phyloP scores from a whole-genome alignment of 2,113 vertebrate genomes.

The Alosa alosa region DNA sequence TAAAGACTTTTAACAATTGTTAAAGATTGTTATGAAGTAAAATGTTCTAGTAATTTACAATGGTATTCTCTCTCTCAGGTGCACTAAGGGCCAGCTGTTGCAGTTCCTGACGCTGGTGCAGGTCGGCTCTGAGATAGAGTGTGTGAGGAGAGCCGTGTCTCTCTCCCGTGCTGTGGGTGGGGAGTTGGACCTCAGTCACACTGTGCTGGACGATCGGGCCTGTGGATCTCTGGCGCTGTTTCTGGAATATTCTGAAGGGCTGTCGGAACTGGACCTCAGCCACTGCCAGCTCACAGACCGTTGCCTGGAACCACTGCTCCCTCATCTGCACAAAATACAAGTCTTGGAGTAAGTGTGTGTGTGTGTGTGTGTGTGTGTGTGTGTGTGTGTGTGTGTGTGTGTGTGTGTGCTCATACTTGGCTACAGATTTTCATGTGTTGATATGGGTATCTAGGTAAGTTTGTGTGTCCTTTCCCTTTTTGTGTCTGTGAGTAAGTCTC shows the following conservation, averaged over 20 bases:
- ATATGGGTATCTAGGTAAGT: constrained; percentile 12
- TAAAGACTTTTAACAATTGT: no score
- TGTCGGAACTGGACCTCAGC: constrained; percentile 52
- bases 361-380: constrained; percentile 34
- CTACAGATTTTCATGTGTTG: no score
- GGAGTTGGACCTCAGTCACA: constrained; percentile 50
- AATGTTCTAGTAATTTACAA: no score
- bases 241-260: constrained; percentile 46
- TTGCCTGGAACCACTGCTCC: constrained; percentile 39
- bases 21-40: no score
- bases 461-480: not conserved
- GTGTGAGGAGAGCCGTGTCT: constrained; percentile 15
- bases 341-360: constrained; percentile 48
- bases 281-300: constrained; percentile 45
- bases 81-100: constrained; percentile 39
- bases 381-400: not conserved
- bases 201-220: constrained; percentile 27
- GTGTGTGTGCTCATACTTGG: not conserved
- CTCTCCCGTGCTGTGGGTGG: constrained; percentile 40
- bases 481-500: not conserved
- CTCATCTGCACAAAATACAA: constrained; percentile 44
- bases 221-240: constrained; percentile 44
- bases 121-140: not conserved
- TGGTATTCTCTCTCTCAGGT: constrained; percentile 26
- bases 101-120: constrained; percentile 36